phyloP scores from a whole-genome alignment of 2,113 vertebrate genomes.

The Chloroceryle aenea region DNA sequence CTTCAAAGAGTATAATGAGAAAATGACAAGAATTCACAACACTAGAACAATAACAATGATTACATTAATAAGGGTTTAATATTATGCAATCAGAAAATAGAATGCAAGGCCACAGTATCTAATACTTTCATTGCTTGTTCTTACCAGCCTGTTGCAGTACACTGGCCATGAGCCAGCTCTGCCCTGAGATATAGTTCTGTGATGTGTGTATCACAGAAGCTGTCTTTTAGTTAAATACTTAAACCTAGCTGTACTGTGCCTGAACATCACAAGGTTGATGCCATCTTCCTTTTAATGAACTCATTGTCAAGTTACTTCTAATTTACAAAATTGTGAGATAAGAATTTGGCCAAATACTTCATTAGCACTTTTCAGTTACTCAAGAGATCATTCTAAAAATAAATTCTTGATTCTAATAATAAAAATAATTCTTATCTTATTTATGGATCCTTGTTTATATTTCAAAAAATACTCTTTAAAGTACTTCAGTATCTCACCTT shows the following conservation, averaged over 20 bases:
- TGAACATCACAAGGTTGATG: background rate
- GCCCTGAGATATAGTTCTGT: background rate
- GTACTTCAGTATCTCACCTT: background rate
- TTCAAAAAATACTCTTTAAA: conserved; percentile 42
- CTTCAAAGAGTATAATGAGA: background rate
- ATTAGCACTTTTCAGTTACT: background rate
- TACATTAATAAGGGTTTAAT: background rate
- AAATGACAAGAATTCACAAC: background rate
- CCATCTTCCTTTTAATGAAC: background rate
- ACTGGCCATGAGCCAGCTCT: background rate
- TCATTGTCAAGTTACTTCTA: background rate
- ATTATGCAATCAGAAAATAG: background rate
- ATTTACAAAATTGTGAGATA: background rate
- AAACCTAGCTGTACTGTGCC: background rate
- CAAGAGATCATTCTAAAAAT: background rate
- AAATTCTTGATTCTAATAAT: background rate
- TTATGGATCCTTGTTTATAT: background rate
- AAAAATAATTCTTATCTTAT: background rate
- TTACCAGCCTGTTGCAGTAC: background rate
- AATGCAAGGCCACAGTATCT: background rate
- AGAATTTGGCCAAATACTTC: background rate
- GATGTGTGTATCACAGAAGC: background rate
- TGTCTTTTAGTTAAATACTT: conserved; percentile 9
- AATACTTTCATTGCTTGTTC: background rate
- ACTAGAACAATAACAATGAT: background rate